Evolutionary conservation across 2,113 vertebrate species (phyloP).

Genomic region (Galeopterus variegatus): DNA sequence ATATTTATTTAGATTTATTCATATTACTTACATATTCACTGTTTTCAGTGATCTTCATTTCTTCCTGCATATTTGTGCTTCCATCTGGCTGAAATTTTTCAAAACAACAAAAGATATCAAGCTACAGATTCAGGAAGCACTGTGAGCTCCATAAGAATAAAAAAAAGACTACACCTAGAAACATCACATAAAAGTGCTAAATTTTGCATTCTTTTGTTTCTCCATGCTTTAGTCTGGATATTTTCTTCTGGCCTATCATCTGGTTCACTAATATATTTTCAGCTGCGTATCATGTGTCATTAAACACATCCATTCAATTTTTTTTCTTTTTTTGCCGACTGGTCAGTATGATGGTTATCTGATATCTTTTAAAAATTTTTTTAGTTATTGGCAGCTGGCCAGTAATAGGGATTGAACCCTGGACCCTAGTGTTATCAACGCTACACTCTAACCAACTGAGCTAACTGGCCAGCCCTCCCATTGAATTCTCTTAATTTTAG

Average conservation of each 20-base stretch:
- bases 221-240: background rate
- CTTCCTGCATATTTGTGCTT: slow-evolving; percentile 34
- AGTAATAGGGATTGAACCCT: too few relatives aligned
- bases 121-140: background rate
- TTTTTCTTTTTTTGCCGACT: too few relatives aligned
- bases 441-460: too few relatives aligned
- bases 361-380: too few relatives aligned
- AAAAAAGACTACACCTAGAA: background rate
- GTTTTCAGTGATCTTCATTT: background rate
- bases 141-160: background rate
- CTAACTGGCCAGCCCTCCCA: too few relatives aligned
- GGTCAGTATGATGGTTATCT: too few relatives aligned
- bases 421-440: too few relatives aligned
- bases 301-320: slow-evolving; percentile 20
- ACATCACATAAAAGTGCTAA: background rate
- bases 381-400: too few relatives aligned
- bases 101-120: background rate
- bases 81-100: background rate
- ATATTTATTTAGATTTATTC: background rate
- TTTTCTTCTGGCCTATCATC: background rate
- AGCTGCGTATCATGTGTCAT: background rate
- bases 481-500: background rate
- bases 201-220: background rate
- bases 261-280: background rate
- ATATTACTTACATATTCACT: slow-evolving; percentile 1